Evolutionary conservation across 2,888 invertebrate genomes (phyloP), one percentile per base, ranked within the genome.

Genomic region (Drosophila kambysellisi): DNA sequence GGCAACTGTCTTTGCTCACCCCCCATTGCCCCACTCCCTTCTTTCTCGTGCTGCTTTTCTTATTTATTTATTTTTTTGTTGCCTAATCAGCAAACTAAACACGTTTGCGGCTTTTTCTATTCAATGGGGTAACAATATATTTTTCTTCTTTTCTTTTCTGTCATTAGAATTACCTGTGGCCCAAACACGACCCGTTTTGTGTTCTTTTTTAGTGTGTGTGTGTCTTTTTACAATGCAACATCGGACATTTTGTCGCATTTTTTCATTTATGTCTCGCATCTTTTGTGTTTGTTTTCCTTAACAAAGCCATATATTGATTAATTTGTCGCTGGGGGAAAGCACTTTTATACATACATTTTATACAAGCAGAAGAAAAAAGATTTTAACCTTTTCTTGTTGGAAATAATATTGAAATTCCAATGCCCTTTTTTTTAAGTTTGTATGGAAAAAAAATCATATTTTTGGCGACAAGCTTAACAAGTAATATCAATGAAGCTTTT

Each of bases 81-180:
- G 67, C 74, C 71, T 76, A 76, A 81, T 81, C 82, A 79, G 65
- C 70, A 81, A 72, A 70, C 81, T 73, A 72, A 81, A 75, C 81
- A 81, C 81, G 81, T 79, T 81, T 78, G 73, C 43, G 73, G 73
- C 68, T 79, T 77, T 81, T 67, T 54, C 60, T 62, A 60, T 74
- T 53, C 65, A 29, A 33, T 39, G 32, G 33, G 15, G 15, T 51
- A 58, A 71, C 65, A 70, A 73, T 79, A 25, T 76, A 62, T 70
- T 63, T 59, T 70, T 50, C n/a, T n/a, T n/a, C n/a, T 9, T 12
- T 20, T 20, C 20, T 46, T 25, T n/a, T 15, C 25, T 46, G 20
- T 46, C 7, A 25, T 8, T 25, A 25, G 15, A 79, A 79, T 72
- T 75, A 79, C 79, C 79, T 79, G 67, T 39, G 39, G 48, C 51